Evolutionary conservation across 2,113 vertebrate genomes (phyloP).

Genomic region (Muntiacus reevesi): DNA sequence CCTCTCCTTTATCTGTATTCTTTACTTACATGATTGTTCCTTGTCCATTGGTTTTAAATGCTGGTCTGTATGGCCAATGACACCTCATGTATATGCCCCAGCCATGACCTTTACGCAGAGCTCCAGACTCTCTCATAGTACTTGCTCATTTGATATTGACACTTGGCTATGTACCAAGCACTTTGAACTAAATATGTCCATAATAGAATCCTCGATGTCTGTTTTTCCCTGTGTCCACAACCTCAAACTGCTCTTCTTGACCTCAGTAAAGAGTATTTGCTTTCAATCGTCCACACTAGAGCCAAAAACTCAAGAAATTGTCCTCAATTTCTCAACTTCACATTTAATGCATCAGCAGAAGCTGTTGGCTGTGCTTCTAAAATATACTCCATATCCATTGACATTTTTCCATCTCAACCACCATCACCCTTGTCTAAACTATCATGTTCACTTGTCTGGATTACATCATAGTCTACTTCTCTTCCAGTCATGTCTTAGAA

Average conservation of each 20-base stretch:
- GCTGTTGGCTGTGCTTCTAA: background rate
- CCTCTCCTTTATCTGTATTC: background rate
- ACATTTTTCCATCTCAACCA: background rate
- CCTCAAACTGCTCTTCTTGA: background rate
- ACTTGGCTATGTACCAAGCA: background rate
- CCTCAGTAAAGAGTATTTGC: background rate
- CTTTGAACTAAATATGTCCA: background rate
- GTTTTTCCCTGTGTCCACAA: background rate
- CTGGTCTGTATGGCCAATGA: background rate
- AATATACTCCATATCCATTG: background rate
- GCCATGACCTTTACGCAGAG: background rate
- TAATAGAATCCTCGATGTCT: background rate
- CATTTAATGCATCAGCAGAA: background rate
- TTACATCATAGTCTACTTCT: background rate
- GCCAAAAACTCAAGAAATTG: background rate
- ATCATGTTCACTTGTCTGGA: background rate
- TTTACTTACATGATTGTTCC: background rate
- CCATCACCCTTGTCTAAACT: background rate
- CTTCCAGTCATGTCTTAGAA: background rate
- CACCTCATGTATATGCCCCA: background rate
- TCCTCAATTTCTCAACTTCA: background rate
- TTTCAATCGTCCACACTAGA: background rate
- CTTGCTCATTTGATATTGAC: background rate
- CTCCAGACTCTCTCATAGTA: background rate
- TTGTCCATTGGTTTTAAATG: background rate